phyloP scores from a whole-genome alignment of 2,113 vertebrate species.

The Hucho hucho region DNA sequence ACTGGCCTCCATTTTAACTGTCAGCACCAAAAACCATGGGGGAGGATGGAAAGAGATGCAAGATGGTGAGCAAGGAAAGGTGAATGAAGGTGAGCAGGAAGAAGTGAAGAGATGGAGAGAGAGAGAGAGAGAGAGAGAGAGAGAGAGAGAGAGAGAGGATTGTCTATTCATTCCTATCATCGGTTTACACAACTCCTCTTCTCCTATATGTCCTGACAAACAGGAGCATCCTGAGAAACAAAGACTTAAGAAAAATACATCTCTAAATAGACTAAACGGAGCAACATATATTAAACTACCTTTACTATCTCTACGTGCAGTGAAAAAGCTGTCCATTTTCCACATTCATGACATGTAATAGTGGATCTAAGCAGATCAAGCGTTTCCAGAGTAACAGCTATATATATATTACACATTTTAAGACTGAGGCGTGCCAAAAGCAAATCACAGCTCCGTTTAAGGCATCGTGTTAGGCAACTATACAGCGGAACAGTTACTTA shows the following conservation, averaged over 20 bases:
- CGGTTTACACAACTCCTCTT: slow-evolving; percentile 7
- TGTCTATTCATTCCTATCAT: background rate
- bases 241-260: slow-evolving; percentile 5
- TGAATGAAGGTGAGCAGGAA: no score
- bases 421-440: slow-evolving; percentile 47
- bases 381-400: slow-evolving; percentile 42
- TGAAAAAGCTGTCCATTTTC: background rate
- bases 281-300: slow-evolving; percentile 36
- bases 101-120: no score
- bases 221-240: slow-evolving; percentile 45
- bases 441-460: slow-evolving; percentile 60
- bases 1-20: no score
- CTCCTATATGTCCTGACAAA: slow-evolving; percentile 14
- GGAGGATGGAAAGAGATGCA: background rate
- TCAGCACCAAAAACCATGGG: no score
- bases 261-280: slow-evolving; percentile 31
- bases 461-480: slow-evolving; percentile 54
- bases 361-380: slow-evolving; percentile 5
- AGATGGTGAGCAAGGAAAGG: background rate
- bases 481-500: slow-evolving; percentile 33
- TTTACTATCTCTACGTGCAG: background rate
- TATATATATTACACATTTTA: slow-evolving; percentile 13
- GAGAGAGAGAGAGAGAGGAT: background rate
- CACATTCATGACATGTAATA: no score
- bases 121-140: rapidly evolving